Evolutionary conservation across 2,113 vertebrate genomes (phyloP).

Genomic region (Limanda limanda): DNA sequence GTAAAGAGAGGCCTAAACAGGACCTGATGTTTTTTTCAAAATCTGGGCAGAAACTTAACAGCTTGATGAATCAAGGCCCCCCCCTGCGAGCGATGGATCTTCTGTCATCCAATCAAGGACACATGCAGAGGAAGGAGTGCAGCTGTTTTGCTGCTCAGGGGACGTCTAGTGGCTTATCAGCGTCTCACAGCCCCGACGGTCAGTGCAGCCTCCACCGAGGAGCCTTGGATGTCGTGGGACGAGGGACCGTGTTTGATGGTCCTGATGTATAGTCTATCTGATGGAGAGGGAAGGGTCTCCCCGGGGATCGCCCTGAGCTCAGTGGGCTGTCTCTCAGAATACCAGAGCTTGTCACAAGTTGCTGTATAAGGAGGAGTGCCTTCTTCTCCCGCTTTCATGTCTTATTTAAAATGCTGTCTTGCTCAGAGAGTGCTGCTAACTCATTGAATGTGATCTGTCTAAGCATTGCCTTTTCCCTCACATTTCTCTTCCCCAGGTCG

Average conservation of each 20-base stretch:
- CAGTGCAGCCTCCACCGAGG: constrained; percentile 37
- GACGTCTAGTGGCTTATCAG: constrained; percentile 40
- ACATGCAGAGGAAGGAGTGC: neutral
- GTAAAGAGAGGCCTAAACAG: neutral
- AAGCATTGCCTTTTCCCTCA: constrained; percentile 24
- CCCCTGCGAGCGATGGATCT: constrained; percentile 19
- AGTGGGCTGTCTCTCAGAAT: constrained; percentile 68
- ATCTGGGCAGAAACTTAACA: constrained; percentile 19
- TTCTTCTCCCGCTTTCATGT: constrained; percentile 74
- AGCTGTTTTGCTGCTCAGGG: constrained; percentile 27
- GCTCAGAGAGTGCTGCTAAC: constrained; percentile 66
- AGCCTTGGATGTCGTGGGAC: constrained; percentile 27
- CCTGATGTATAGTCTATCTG: constrained; percentile 55
- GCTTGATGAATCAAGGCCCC: constrained; percentile 30
- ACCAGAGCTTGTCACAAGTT: constrained; percentile 72
- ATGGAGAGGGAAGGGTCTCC: constrained; percentile 56
- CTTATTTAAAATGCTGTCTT: constrained; percentile 78
- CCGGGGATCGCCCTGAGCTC: constrained; percentile 51
- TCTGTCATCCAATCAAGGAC: constrained; percentile 25
- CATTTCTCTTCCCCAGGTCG: neutral
- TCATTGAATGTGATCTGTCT: constrained; percentile 70
- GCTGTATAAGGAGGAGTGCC: constrained; percentile 56
- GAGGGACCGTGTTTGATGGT: constrained; percentile 48
- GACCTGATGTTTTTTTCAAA: neutral
- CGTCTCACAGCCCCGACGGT: constrained; percentile 48